Base-by-base conservation (phyloP, 1,140 invertebrate species). In the Drosophila equinoxialis region DNA sequence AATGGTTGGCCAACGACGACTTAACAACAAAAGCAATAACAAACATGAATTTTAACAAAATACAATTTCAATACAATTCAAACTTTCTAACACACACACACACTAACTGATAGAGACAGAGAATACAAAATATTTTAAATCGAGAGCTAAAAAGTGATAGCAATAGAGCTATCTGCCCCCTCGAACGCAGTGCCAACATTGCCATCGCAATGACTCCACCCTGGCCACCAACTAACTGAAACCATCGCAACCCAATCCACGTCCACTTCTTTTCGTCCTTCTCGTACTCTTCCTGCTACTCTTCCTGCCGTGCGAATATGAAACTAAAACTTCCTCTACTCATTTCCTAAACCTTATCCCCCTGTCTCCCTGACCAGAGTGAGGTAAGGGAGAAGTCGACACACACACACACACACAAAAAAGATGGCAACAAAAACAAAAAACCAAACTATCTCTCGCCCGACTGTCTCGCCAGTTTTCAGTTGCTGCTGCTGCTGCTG, bases 61-160 rank as follows among this genome's bases (percentile, higher is more conserved):
- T 89, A 90, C 89, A 89, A 90, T 90, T 90, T 90, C 89, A 91
- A 91, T 91, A 91, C 89, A 91, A 90, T 91, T 89, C 83, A 91
- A 91, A 91, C 71, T 91, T 91, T 91, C 89, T 83, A 89, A 89
- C 79, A 76, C 79, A 74, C 58, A 71, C 54, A 81, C 76, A 79
- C 20, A 41, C 13, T 59, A 4, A 42, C 48, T 54, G 14, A 63
- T 26, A 23, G 35, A 66, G 42, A 41, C 20, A 59, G 14, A 48
- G 35, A 33, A 62, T 39, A 30, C 41, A 13, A 26, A 54, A 37
- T 17, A 61, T 55, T 57, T 60, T 14, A 59, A 58, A 82, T 51
- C 17, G 63, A 41, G 65, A 26, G 72, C 42, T 13, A 42, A 39
- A 65, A 23, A 48, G 66, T 63, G 68, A 54, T 13, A 68, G 71